Conservation (phyloP, 2,113 vertebrate genomes). For the Xenopus laevis region DNA sequence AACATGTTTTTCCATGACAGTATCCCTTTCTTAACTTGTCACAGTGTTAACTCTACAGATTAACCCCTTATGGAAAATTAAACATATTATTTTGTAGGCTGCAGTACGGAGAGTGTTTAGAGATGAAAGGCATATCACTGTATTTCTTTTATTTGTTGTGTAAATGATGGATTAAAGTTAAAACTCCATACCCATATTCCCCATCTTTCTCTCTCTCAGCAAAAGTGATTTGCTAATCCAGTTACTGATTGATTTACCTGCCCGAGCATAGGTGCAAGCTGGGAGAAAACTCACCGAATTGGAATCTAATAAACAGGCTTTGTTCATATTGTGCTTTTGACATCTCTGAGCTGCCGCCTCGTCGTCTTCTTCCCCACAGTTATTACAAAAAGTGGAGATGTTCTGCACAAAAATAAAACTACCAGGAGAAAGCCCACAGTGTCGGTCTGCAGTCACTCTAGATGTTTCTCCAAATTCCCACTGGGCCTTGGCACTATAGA, state of each 20-base stretch:
- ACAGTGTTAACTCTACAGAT: too few relatives aligned
- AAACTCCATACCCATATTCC: too few relatives aligned
- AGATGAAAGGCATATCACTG: too few relatives aligned
- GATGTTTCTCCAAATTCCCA: neutral
- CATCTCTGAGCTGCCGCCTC: neutral
- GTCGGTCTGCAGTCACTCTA: neutral
- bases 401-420: neutral
- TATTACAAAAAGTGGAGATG: neutral
- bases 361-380: neutral
- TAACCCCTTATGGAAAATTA: too few relatives aligned
- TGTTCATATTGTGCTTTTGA: neutral
- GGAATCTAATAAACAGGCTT: neutral
- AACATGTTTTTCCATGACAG: too few relatives aligned
- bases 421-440: neutral
- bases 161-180: too few relatives aligned
- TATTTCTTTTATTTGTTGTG: too few relatives aligned
- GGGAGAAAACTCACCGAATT: neutral
- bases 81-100: too few relatives aligned
- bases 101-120: too few relatives aligned
- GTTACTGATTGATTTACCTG: conserved; percentile 17
- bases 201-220: neutral
- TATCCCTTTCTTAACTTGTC: too few relatives aligned
- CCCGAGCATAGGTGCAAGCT: neutral
- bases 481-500: neutral
- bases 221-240: neutral